These are phyloP conservation scores for Zeugodacus cucurbitae DNA, from an alignment of 1,140 invertebrate genomes.

Conservation along the genomic window DNA sequence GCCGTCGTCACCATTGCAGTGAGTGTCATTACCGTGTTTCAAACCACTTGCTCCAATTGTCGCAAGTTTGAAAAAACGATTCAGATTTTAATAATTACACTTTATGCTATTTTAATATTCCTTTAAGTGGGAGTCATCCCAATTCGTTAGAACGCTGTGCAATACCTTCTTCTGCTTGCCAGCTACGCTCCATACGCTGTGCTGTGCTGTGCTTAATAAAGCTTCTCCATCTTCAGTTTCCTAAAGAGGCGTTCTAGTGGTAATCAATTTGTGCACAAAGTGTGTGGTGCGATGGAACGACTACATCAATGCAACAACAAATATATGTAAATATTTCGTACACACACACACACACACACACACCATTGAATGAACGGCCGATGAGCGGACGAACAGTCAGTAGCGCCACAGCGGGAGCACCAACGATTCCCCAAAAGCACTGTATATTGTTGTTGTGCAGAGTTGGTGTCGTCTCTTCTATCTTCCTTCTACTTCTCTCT, in stretches of 20 bases:
- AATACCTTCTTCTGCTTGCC: constrained; percentile 1
- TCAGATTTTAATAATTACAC: background rate
- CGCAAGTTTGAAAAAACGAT: background rate
- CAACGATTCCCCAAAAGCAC: background rate
- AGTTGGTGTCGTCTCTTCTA: constrained; percentile 1
- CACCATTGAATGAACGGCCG: background rate
- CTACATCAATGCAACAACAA: constrained; percentile 7
- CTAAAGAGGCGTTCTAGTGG: constrained; percentile 31
- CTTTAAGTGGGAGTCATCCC: constrained; percentile 1
- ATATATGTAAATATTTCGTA: background rate
- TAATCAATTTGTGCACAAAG: background rate
- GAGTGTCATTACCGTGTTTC: background rate
- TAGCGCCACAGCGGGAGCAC: constrained; percentile 22
- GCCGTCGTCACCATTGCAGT: background rate
- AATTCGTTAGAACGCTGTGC: constrained; percentile 8
- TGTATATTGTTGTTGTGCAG: constrained; percentile 28
- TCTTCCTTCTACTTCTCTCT: constrained; percentile 23
- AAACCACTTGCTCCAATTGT: background rate
- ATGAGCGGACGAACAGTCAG: background rate
- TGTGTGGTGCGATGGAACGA: constrained; percentile 17
- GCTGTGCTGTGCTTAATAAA: constrained; percentile 21
- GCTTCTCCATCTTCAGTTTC: constrained; percentile 31
- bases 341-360: background rate
- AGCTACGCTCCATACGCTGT: background rate
- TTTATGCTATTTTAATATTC: background rate